Conservation (phyloP, 2,113 vertebrate species). For the Austrofundulus limnaeus region DNA sequence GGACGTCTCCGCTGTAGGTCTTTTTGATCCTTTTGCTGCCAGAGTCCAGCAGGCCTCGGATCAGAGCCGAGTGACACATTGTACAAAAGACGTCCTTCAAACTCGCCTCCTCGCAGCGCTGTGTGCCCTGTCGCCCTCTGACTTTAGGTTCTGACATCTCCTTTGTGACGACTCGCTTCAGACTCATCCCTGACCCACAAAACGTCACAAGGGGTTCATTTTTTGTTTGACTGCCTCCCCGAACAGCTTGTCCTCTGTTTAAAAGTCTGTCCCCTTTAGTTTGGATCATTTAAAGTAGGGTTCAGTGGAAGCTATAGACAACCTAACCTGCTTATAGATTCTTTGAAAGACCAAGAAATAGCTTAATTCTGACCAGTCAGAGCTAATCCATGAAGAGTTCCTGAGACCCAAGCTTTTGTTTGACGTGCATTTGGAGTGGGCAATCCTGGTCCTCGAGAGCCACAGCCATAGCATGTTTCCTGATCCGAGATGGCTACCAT, state of each 20-base stretch:
- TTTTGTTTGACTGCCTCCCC: slow-evolving; percentile 11
- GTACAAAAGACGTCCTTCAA: slow-evolving; percentile 69
- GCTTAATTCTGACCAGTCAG: too few species aligned
- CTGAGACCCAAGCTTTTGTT: too few species aligned
- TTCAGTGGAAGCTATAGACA: too few species aligned
- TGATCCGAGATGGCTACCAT: too few species aligned
- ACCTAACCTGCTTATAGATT: too few species aligned
- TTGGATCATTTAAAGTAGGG: too few species aligned
- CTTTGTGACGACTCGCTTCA: slow-evolving; percentile 58
- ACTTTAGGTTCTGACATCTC: slow-evolving; percentile 23
- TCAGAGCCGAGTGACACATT: too few species aligned
- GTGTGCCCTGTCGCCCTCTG: slow-evolving; percentile 68
- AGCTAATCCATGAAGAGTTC: too few species aligned
- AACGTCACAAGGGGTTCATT: slow-evolving; percentile 10
- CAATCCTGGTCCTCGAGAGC: too few species aligned
- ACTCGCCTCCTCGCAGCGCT: slow-evolving; percentile 42
- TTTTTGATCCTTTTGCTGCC: slow-evolving; percentile 41
- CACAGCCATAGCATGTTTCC: too few species aligned
- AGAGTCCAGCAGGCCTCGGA: slow-evolving; percentile 19
- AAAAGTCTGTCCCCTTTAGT: not conserved
- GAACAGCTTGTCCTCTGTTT: slow-evolving; percentile 54
- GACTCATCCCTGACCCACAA: slow-evolving; percentile 44
- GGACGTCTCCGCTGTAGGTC: slow-evolving; percentile 16
- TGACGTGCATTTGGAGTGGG: too few species aligned
- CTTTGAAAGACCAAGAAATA: too few species aligned